phyloP scores from a whole-genome alignment of 2,113 vertebrate species.

The Numenius arquata region DNA sequence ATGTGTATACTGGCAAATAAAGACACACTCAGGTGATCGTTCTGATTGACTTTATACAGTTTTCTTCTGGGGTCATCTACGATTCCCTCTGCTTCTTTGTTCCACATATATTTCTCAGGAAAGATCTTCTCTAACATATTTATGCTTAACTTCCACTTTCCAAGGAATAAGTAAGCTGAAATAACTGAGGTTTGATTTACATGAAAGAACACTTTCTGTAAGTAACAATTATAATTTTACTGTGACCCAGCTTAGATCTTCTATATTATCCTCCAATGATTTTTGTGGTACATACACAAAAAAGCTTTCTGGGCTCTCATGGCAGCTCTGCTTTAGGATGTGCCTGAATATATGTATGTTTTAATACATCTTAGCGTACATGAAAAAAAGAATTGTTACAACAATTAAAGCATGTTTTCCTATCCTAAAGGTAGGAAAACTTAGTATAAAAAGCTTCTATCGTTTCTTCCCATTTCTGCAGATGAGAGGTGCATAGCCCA shows the following conservation, averaged over 20 bases:
- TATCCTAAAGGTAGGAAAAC: background rate
- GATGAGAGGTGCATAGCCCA: background rate
- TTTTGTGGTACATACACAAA: background rate
- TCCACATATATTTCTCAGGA: background rate
- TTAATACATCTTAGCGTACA: background rate
- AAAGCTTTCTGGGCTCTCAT: background rate
- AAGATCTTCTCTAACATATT: background rate
- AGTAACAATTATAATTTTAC: background rate
- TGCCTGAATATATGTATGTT: background rate
- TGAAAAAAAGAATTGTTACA: background rate
- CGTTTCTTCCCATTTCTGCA: background rate
- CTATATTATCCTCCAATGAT: background rate
- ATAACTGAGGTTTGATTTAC: background rate
- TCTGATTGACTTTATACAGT: background rate
- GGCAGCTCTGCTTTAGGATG: background rate
- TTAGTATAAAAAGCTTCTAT: background rate
- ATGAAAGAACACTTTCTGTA: background rate
- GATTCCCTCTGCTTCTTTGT: background rate
- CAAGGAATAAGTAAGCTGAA: background rate
- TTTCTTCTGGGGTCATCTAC: background rate
- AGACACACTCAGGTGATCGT: constrained; percentile 41
- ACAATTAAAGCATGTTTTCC: background rate
- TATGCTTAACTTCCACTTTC: background rate
- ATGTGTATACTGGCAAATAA: constrained; percentile 48
- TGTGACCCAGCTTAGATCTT: background rate